phyloP scores from a whole-genome alignment of 2,113 vertebrate species.

The Cheilinus undulatus region DNA sequence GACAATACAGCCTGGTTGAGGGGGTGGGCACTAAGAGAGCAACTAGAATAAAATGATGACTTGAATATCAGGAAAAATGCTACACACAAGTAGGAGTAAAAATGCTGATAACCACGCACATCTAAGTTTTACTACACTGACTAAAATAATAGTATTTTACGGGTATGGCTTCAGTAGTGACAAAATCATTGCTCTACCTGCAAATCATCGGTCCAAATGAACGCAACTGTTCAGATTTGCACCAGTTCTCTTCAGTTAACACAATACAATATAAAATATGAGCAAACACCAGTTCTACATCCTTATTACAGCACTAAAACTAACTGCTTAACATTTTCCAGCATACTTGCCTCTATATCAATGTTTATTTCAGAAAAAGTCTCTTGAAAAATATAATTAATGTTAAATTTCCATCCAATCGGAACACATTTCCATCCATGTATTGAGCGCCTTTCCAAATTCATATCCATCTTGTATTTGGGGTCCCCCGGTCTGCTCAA shows the following conservation, averaged over 20 bases:
- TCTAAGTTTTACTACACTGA: neutral
- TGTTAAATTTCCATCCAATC: conserved; percentile 13
- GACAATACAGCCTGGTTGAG: neutral
- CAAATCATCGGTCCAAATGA: too few species aligned
- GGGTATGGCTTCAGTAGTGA: neutral
- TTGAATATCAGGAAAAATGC: neutral
- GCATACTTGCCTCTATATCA: conserved; percentile 25
- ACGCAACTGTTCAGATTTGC: too few species aligned
- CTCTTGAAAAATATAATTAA: neutral
- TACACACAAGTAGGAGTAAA: too few species aligned
- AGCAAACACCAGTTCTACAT: too few species aligned
- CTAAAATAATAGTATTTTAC: too few species aligned
- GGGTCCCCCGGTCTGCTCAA: conserved; percentile 6
- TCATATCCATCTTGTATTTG: neutral
- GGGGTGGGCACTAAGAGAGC: neutral
- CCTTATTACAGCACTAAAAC: too few species aligned
- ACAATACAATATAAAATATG: too few species aligned
- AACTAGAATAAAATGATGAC: neutral
- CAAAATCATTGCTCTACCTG: neutral
- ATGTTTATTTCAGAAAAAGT: neutral
- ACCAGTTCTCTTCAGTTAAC: too few species aligned
- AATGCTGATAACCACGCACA: too few species aligned
- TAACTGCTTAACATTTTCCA: neutral
- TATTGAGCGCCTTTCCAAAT: neutral
- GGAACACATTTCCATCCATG: neutral